These are phyloP conservation scores for Hermetia illucens DNA, from an alignment of 1,140 invertebrate genomes.

Conservation along the genomic window DNA sequence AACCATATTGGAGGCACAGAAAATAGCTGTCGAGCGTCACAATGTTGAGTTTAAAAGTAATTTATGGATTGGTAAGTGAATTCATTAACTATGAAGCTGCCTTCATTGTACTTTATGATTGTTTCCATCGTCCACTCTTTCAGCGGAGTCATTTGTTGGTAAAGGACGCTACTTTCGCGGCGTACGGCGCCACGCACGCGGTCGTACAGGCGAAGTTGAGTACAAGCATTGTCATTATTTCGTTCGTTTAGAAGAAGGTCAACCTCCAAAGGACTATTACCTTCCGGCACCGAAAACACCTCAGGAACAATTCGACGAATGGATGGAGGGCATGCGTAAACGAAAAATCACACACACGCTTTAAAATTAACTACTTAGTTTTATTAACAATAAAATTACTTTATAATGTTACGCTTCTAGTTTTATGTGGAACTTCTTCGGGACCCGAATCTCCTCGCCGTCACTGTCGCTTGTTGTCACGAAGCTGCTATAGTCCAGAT, in stretches of 20 bases:
- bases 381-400: constrained; percentile 1
- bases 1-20: constrained; percentile 74
- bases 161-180: constrained; percentile 70
- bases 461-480: constrained; percentile 1
- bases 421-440: constrained; percentile 1
- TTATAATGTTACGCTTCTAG: background rate
- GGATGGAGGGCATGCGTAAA: constrained; percentile 51
- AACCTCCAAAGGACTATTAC: constrained; percentile 74
- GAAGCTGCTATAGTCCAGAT: constrained; percentile 7
- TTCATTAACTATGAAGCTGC: background rate
- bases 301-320: constrained; percentile 56
- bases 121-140: constrained; percentile 23
- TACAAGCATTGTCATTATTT: constrained; percentile 81
- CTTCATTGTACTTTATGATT: constrained; percentile 1
- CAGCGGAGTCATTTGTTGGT: constrained; percentile 72
- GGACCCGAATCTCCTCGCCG: background rate
- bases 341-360: constrained; percentile 55
- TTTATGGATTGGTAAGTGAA: constrained; percentile 82
- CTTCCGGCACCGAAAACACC: constrained; percentile 47
- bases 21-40: constrained; percentile 72
- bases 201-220: constrained; percentile 49
- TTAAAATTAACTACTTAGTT: constrained; percentile 29
- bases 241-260: constrained; percentile 80
- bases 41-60: constrained; percentile 93
- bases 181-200: constrained; percentile 62